Conservation (phyloP, 2,113 vertebrate genomes). For the Eulemur rufifrons region DNA sequence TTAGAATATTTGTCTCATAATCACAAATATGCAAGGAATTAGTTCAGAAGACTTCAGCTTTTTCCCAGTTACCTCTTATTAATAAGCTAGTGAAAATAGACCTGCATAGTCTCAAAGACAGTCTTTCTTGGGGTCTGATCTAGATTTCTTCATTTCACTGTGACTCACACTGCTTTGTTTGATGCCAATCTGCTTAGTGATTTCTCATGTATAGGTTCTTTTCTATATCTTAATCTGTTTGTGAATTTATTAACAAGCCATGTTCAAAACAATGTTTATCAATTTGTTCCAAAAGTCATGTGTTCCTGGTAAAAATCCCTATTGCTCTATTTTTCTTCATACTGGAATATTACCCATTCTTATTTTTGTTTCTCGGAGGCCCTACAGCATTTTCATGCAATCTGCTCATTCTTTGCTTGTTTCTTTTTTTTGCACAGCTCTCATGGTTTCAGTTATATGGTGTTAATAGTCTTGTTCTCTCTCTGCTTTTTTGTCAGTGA, state of each 20-base stretch:
- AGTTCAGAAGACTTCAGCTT: not conserved
- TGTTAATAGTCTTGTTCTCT: not conserved
- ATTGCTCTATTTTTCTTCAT: not conserved
- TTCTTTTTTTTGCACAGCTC: not conserved
- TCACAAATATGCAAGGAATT: not conserved
- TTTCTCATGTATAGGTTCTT: not conserved
- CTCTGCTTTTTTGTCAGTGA: not conserved
- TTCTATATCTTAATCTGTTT: not conserved
- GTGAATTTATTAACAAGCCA: not conserved
- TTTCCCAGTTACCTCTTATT: not conserved
- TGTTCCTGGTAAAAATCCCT: not conserved
- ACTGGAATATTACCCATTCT: not conserved
- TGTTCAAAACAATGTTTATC: not conserved
- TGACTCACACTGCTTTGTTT: not conserved
- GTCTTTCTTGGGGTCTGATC: not conserved
- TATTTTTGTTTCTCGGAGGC: not conserved
- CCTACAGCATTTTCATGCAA: not conserved
- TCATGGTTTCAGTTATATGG: not conserved
- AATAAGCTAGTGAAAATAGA: not conserved
- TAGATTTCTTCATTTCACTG: not conserved
- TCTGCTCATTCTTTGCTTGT: not conserved
- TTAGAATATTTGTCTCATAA: not conserved
- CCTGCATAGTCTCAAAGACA: not conserved
- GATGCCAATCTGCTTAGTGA: not conserved
- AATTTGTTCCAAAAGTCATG: not conserved